Conservation (phyloP, 2,888 invertebrate genomes). For the Nomada fabriciana region DNA sequence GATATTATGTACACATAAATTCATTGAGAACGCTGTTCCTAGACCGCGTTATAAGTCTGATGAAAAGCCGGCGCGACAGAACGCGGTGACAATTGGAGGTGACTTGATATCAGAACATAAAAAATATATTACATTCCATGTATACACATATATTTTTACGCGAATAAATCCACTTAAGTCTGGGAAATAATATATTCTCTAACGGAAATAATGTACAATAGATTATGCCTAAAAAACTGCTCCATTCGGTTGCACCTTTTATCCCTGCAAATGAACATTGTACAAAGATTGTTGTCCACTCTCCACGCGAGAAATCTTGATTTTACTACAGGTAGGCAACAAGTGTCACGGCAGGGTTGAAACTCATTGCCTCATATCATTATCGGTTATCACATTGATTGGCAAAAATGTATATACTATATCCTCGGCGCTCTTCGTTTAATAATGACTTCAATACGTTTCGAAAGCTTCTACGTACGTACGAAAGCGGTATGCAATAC, state of each 20-base stretch:
- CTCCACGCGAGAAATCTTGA: slow-evolving; percentile 22
- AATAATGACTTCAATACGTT: slow-evolving; percentile 28
- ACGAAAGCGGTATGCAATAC: slow-evolving; percentile 7
- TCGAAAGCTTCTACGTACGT: slow-evolving; percentile 22
- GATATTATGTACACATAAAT: slow-evolving; percentile 74
- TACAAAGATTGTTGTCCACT: slow-evolving; percentile 40
- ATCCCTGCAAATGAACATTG: slow-evolving; percentile 44
- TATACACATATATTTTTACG: slow-evolving; percentile 50
- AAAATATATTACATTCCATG: slow-evolving; percentile 64
- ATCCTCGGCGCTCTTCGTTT: slow-evolving; percentile 41
- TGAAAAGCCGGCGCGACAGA: slow-evolving; percentile 33
- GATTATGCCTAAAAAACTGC: slow-evolving; percentile 56
- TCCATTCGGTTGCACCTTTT: slow-evolving; percentile 54
- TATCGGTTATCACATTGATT: slow-evolving; percentile 65
- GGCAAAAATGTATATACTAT: slow-evolving; percentile 54
- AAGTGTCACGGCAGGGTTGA: slow-evolving; percentile 64
- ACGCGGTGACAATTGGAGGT: slow-evolving; percentile 29
- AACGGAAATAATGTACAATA: slow-evolving; percentile 60
- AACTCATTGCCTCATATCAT: slow-evolving; percentile 55
- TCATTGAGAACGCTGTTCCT: slow-evolving; percentile 27
- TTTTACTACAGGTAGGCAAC: slow-evolving; percentile 55
- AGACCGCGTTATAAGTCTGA: slow-evolving; percentile 19
- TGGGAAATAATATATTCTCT: slow-evolving; percentile 66
- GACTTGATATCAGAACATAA: slow-evolving; percentile 52
- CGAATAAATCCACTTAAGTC: slow-evolving; percentile 61